Percentiles rank a stretch among this genome's conserved stretches.
phyloP scores from a whole-genome alignment of 2,113 vertebrate genomes.

The Eubucco bourcierii region DNA sequence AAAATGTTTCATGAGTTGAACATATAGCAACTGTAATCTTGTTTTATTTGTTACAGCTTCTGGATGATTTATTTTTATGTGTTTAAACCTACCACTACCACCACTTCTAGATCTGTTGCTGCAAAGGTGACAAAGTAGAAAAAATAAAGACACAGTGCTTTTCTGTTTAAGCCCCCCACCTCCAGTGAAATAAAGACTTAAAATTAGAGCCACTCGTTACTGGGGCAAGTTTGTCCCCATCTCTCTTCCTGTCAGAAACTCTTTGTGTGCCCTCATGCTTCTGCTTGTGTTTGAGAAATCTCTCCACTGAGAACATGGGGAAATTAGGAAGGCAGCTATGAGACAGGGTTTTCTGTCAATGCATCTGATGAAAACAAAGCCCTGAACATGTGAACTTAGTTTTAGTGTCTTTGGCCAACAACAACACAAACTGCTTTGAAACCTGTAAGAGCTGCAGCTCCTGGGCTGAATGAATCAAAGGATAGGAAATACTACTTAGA shows the following conservation, averaged over 20 bases:
- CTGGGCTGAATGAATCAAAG: not conserved
- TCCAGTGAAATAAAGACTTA: not conserved
- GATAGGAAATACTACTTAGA: not conserved
- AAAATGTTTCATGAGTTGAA: not conserved
- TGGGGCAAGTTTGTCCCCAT: not conserved
- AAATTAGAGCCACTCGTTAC: not conserved
- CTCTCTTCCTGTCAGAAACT: not conserved
- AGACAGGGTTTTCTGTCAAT: not conserved
- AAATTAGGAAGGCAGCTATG: not conserved
- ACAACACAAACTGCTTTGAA: not conserved
- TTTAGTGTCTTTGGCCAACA: not conserved
- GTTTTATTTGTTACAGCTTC: not conserved
- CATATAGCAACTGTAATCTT: not conserved
- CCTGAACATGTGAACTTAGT: not conserved
- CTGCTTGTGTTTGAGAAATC: not conserved
- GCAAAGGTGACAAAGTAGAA: not conserved
- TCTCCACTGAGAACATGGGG: not conserved
- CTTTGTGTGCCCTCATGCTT: not conserved
- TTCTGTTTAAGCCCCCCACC: no score
- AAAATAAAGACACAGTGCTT: not conserved
- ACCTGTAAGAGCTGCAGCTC: not conserved
- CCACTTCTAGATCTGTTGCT: not conserved
- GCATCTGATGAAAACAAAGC: not conserved
- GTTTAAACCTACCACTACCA: not conserved
- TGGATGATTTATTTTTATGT: not conserved